A percentile compares a stretch with the other conserved stretches of the same genome.
These are phyloP conservation scores for Cossypha polioptera DNA, from an alignment of 2,797 vertebrate species.

Conservation along the genomic window DNA sequence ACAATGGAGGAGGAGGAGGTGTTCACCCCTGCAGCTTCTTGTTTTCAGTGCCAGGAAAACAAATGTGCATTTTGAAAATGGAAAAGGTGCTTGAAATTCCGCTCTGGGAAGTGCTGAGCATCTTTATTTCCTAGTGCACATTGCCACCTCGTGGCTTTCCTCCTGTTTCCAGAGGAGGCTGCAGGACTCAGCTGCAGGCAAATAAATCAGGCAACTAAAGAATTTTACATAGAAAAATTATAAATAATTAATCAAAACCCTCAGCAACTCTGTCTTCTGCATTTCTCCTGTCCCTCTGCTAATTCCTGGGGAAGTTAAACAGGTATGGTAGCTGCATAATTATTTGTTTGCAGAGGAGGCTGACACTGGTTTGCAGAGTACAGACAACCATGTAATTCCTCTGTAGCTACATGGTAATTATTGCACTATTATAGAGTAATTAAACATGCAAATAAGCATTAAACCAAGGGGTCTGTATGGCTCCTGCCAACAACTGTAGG, in stretches of 20 bases:
- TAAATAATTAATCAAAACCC: background rate
- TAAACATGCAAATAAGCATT: constrained; percentile 62
- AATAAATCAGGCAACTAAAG: background rate
- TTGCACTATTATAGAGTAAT: constrained; percentile 62
- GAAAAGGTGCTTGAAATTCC: background rate
- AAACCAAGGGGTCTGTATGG: constrained; percentile 14
- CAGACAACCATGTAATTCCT: constrained; percentile 33
- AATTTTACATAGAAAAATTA: background rate
- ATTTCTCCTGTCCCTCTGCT: background rate
- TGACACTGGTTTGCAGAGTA: constrained; percentile 18
- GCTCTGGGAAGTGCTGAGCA: accelerated
- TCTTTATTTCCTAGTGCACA: constrained; percentile 64
- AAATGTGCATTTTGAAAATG: background rate
- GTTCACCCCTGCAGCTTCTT: background rate
- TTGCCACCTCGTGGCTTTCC: constrained; percentile 71
- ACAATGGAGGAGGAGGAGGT: background rate
- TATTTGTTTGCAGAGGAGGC: constrained; percentile 59
- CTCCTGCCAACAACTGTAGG: constrained; percentile 20
- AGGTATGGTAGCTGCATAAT: constrained; percentile 44
- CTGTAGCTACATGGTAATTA: constrained; percentile 56
- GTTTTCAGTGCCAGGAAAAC: background rate
- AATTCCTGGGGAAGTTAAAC: constrained; percentile 42
- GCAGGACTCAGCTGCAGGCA: too few species aligned
- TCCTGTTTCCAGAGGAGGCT: background rate
- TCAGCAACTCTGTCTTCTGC: background rate